Conservation (phyloP, 2,888 invertebrate genomes). For the Heliconius ethilla region DNA sequence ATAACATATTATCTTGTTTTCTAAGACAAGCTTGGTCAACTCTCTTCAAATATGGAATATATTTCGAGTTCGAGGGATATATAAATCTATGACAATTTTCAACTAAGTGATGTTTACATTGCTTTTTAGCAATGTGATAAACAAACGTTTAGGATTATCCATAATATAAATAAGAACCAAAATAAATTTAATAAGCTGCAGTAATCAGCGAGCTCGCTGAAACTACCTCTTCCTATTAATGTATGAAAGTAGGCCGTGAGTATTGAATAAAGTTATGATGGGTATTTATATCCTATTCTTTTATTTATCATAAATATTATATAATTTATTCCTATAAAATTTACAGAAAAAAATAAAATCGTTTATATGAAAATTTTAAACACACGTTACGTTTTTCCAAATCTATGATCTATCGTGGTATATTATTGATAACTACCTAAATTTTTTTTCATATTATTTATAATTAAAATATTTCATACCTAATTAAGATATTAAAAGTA, state of each 20-base stretch:
- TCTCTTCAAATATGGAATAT: no score
- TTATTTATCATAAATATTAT: no score
- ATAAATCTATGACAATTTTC: background rate
- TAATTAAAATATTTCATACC: background rate
- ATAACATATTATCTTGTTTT: background rate
- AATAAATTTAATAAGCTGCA: background rate
- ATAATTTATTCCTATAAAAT: no score
- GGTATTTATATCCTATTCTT: no score
- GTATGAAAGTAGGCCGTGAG: no score
- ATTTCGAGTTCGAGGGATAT: background rate
- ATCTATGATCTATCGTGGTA: background rate
- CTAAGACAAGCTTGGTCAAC: background rate
- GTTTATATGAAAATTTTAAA: background rate
- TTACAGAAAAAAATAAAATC: background rate
- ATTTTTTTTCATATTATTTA: background rate
- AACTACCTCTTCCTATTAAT: no score
- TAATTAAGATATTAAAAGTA: constrained; percentile 2
- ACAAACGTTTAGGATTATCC: no score
- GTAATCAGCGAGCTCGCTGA: background rate
- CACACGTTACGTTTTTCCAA: background rate
- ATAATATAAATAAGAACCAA: background rate
- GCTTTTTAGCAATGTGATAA: background rate
- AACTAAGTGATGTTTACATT: background rate
- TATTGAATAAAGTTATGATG: no score
- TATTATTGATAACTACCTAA: background rate